A percentile compares a stretch with the other conserved stretches of the same genome.
Conservation (phyloP, 2,797 vertebrate genomes). For the Anomalospiza imberbis region DNA sequence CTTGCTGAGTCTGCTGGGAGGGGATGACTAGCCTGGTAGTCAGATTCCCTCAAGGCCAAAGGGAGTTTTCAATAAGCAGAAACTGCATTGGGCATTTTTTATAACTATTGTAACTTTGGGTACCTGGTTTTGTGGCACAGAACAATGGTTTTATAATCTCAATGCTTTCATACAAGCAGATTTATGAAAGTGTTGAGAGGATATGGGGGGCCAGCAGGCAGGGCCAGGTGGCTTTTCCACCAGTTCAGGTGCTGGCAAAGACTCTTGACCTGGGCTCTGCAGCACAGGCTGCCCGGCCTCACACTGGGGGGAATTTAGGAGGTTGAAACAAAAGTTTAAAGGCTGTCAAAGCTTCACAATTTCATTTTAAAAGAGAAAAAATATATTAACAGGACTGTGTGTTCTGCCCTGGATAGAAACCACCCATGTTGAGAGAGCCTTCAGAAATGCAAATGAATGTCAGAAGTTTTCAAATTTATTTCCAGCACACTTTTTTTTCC, state of each 20-base stretch:
- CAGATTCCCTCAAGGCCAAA: background rate
- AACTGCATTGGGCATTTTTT: background rate
- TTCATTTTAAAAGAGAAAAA: background rate
- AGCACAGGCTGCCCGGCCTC: background rate
- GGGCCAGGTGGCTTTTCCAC: background rate
- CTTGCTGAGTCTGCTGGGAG: background rate
- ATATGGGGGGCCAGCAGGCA: background rate
- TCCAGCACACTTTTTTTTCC: background rate
- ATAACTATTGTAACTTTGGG: background rate
- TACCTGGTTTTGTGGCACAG: background rate
- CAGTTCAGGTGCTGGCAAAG: background rate
- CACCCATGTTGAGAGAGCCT: background rate
- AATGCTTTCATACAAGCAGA: accelerated
- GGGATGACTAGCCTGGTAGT: background rate
- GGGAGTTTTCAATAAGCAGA: background rate
- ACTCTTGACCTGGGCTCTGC: background rate
- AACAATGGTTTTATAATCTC: background rate
- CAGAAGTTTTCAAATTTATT: constrained; percentile 3
- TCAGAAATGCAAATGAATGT: constrained; percentile 7
- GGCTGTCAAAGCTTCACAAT: background rate
- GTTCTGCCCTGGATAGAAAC: background rate
- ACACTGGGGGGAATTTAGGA: background rate
- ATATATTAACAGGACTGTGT: background rate
- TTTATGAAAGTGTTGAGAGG: background rate
- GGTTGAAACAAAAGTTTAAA: background rate